Evolutionary conservation across 2,888 invertebrate species (phyloP), one percentile per base, ranked within the genome.

Genomic region (Laothoe populi): DNA sequence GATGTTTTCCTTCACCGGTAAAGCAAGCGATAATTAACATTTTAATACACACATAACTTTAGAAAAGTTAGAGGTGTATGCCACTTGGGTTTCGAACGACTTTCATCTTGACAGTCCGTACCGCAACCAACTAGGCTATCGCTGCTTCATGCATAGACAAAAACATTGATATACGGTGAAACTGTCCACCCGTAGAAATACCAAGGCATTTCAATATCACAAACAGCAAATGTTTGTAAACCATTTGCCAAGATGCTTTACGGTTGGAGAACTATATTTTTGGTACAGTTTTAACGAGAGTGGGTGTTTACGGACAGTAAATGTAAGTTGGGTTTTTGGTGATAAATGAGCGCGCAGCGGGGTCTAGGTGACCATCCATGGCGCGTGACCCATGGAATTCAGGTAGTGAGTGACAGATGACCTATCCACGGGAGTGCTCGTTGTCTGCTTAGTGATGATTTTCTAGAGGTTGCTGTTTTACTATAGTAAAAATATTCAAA

Each of bases 341-440:
- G 86, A 89, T 83, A 88, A 88, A 90, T 88, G 82, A 71, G 71
- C 67, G 78, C 87, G 63, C 88, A 86, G 90, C 87, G 73, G 87
- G 31, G 87, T 70, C 78, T 74, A 77, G 82, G 82, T 82, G 81
- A 75, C 84, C 84, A 84, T 84, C 79, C 82, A 79, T 62, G 78
- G 81, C 79, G 79, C 79, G 83, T 80, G 83, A 79, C 70, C 72
- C 66, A 66, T 75, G 79, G 88, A 87, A 89, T 89, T 84, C 81
- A 82, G 82, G 83, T 83, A 85, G 73, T 76, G 69, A 69, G 71
- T 84, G 86, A 90, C 78, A 62, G 83, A 90, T 88, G 76, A 70
- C 77, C 76, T 81, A 78, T 78, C 82, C 75, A 70, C 81, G 72
- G 75, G 66, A 71, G 70, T 63, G 70, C 70, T 69, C 75, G 73